Conservation (phyloP, 64 coral and sea anemone genomes). For the Dendronephthya gigantea region DNA sequence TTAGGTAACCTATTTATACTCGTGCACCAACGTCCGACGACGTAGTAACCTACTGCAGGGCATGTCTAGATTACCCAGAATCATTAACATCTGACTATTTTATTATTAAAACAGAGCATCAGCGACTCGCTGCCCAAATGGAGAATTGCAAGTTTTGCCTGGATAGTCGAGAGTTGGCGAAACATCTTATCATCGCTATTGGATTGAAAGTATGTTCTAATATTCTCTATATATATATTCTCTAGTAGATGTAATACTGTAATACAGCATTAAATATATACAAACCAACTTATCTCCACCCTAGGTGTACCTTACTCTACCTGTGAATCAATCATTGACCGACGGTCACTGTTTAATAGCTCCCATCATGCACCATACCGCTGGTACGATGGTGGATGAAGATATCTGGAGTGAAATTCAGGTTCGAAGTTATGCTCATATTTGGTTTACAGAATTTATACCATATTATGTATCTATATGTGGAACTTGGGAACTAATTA, state of each 20-base stretch:
- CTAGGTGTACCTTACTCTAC: conserved; percentile 76
- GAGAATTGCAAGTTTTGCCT: conserved; percentile 80
- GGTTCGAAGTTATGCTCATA: conserved; percentile 33
- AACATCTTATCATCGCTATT: conserved; percentile 97
- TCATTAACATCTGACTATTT: no score
- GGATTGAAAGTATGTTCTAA: conserved; percentile 83
- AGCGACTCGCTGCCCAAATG: conserved; percentile 59
- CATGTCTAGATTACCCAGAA: no score
- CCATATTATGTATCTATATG: neutral
- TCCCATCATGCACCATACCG: conserved; percentile 70
- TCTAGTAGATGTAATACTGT: no score
- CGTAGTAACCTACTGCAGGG: no score
- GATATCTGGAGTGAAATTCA: conserved; percentile 88
- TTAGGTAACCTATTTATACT: no score
- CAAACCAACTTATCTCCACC: no score
- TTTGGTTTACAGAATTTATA: neutral
- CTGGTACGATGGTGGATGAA: conserved; percentile 65
- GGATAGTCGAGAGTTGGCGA: conserved; percentile 77
- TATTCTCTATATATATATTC: no score
- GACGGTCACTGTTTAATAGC: conserved; percentile 72
- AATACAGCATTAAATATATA: no score
- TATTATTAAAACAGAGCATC: conserved; percentile 44
- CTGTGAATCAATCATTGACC: conserved; percentile 72
- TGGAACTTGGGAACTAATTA: neutral
- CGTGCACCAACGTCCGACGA: no score